Conservation (phyloP, 2,797 vertebrate species). For the Sebastes iracundus region DNA sequence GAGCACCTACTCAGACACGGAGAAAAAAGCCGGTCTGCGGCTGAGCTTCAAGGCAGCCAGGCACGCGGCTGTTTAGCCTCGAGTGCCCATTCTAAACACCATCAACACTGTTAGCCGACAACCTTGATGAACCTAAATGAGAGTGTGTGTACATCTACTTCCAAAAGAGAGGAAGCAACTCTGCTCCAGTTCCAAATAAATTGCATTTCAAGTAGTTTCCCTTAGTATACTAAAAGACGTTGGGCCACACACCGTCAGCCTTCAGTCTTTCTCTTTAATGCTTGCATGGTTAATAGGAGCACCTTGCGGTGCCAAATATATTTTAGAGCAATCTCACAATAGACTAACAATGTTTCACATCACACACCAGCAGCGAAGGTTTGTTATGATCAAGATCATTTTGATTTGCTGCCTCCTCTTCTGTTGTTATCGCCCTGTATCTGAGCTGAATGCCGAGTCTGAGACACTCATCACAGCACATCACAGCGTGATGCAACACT, state of each 20-base stretch:
- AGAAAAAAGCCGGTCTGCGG: background rate
- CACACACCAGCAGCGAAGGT: conserved; percentile 3
- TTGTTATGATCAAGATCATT: conserved; percentile 29
- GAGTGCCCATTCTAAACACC: conserved; percentile 18
- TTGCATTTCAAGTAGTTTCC: conserved; percentile 24
- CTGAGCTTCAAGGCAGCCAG: conserved; percentile 29
- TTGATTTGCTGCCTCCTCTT: conserved; percentile 25
- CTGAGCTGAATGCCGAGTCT: conserved; percentile 25
- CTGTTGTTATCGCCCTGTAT: conserved; percentile 14
- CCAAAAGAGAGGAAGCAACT: background rate
- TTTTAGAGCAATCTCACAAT: conserved; percentile 6
- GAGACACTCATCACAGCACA: conserved; percentile 18
- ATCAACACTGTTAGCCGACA: conserved; percentile 27
- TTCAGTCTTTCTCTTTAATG: background rate
- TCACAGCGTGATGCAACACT: conserved; percentile 34
- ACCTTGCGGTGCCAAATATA: background rate
- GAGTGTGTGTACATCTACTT: background rate
- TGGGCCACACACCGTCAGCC: background rate
- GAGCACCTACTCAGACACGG: conserved; percentile 3
- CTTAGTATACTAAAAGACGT: conserved; percentile 8
- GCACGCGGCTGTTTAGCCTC: conserved; percentile 8
- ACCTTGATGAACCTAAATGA: conserved; percentile 33
- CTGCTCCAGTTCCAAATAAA: conserved; percentile 13
- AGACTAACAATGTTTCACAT: conserved; percentile 17
- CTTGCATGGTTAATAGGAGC: background rate